These are phyloP conservation scores for Burhinus bistriatus DNA, from an alignment of 2,113 vertebrate genomes.

Conservation along the genomic window DNA sequence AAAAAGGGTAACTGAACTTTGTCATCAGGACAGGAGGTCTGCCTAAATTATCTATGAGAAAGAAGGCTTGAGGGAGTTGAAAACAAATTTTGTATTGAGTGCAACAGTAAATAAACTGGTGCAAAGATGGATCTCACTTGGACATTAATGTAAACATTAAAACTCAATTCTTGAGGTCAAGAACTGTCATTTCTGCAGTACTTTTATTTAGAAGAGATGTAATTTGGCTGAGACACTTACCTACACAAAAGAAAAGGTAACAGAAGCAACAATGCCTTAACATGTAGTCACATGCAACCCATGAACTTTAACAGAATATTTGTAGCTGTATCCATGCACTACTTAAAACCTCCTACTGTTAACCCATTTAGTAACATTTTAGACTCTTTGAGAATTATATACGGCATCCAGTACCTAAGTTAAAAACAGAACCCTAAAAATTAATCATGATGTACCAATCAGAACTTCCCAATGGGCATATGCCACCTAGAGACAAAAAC, in stretches of 20 bases:
- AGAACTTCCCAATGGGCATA: not conserved
- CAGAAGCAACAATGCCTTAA: not conserved
- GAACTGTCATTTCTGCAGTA: not conserved
- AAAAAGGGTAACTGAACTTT: not conserved
- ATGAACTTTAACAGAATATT: not conserved
- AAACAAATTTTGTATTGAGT: not conserved
- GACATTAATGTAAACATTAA: not conserved
- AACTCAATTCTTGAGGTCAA: not conserved
- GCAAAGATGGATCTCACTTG: not conserved
- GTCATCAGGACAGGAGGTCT: not conserved
- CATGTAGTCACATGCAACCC: not conserved
- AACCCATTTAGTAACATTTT: not conserved
- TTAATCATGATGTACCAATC: not conserved
- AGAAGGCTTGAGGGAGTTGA: not conserved
- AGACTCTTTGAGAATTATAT: not conserved
- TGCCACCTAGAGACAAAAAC: not conserved
- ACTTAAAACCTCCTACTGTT: not conserved
- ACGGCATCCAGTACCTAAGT: not conserved
- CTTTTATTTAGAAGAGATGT: not conserved
- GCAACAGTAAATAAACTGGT: not conserved
- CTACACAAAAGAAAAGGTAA: not conserved
- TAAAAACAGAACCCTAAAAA: not conserved
- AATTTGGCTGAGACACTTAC: not conserved
- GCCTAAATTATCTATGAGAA: not conserved
- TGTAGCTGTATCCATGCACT: not conserved